phyloP scores from a whole-genome alignment of 1,140 invertebrate species.

The Diabrotica undecimpunctata region DNA sequence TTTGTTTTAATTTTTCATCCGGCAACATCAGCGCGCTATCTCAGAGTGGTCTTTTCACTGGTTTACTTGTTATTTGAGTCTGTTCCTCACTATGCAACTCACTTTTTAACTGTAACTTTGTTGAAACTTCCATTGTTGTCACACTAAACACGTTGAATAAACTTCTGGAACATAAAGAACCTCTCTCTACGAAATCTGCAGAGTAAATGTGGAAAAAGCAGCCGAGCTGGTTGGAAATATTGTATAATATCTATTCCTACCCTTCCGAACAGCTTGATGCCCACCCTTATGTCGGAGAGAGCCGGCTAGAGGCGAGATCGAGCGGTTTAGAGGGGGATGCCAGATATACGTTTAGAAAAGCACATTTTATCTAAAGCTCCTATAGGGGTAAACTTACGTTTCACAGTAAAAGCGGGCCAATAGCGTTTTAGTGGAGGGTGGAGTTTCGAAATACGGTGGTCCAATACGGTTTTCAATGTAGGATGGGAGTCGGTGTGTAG shows the following conservation, averaged over 20 bases:
- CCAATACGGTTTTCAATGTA: conserved; percentile 51
- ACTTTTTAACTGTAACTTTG: conserved; percentile 39
- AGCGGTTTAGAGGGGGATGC: conserved; percentile 26
- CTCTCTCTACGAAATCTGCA: conserved; percentile 24
- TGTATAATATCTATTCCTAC: conserved; percentile 42
- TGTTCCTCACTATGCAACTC: conserved; percentile 36
- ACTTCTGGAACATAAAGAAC: conserved; percentile 12
- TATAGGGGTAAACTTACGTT: conserved; percentile 47
- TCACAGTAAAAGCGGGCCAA: conserved; percentile 46
- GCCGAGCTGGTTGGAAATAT: conserved; percentile 46
- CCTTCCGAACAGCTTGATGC: conserved; percentile 38
- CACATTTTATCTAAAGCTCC: conserved; percentile 43
- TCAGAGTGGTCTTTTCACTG: conserved; percentile 76
- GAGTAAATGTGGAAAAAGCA: conserved; percentile 47
- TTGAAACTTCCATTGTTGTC: conserved; percentile 28
- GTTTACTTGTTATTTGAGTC: conserved; percentile 33
- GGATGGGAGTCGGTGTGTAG: conserved; percentile 8
- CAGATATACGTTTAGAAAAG: conserved; percentile 33
- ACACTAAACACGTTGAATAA: conserved; percentile 40
- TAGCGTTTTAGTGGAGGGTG: conserved; percentile 41
- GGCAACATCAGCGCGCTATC: conserved; percentile 81
- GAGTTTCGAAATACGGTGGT: conserved; percentile 45
- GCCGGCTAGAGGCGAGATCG: conserved; percentile 19
- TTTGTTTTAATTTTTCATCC: conserved; percentile 71
- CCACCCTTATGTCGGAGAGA: conserved; percentile 34